Evolutionary conservation across 92 coral and sea anemone genomes (phyloP).

Genomic region (Siderastrea radians): DNA sequence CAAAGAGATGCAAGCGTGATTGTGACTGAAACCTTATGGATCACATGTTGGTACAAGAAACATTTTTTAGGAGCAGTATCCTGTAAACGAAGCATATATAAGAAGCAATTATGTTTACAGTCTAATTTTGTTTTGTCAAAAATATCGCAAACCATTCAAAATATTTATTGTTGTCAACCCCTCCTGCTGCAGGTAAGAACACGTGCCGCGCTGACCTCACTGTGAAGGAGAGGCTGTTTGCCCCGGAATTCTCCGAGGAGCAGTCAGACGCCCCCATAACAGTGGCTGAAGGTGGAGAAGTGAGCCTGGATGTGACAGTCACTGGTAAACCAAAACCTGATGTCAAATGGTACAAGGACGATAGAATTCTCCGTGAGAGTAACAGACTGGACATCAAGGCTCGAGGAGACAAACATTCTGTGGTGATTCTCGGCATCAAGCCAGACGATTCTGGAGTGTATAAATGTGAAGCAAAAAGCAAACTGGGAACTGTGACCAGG

Average conservation of each 20-base stretch:
- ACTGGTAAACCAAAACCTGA: slow-evolving; percentile 93
- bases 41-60: no score
- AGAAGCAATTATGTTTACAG: not conserved
- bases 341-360: slow-evolving; percentile 96
- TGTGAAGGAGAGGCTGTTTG: slow-evolving; percentile 83
- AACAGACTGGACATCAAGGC: slow-evolving; percentile 85
- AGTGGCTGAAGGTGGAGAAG: slow-evolving; percentile 88
- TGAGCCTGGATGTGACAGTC: slow-evolving; percentile 71
- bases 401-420: slow-evolving; percentile 82
- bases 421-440: slow-evolving; percentile 78
- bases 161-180: not conserved
- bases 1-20: no score
- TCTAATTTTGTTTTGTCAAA: not conserved
- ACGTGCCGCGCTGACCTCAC: slow-evolving; percentile 88
- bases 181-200: slow-evolving; percentile 69
- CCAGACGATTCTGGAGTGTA: slow-evolving; percentile 91
- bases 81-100: no score
- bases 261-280: slow-evolving; percentile 68
- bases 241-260: slow-evolving; percentile 80
- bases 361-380: slow-evolving; percentile 76
- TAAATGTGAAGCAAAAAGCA: slow-evolving; percentile 90
- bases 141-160: not conserved
- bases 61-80: no score
- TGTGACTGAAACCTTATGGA: no score
- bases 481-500: slow-evolving; percentile 82